Base-by-base conservation (phyloP, 92 coral and sea anemone genomes). In the Palythoa caribaeorum region DNA sequence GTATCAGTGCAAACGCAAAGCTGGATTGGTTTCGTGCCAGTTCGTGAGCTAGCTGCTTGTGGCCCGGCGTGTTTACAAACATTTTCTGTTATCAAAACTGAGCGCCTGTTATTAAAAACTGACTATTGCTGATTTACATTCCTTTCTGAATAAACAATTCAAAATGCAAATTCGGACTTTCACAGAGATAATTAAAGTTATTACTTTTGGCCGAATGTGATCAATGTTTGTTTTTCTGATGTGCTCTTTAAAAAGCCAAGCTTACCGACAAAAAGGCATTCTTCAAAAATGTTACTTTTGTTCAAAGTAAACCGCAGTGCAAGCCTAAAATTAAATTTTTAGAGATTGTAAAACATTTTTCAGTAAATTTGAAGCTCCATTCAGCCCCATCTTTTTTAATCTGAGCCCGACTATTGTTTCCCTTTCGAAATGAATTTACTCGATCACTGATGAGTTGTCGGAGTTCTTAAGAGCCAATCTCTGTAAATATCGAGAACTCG, bases 21-120 rank as follows among this genome's bases (percentile, higher is more conserved):
- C 15, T 6, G 36, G 21, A 9, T 17, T 63, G 19, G 39, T 70
- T 70, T 9, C 38, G 37, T 35, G 75, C 16, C 17, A 13, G 13
- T 52, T 39, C 68, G n/a, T 77, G 83, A 55, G 47, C 35, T 14
- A 12, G 83, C 35, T 50, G 35, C 59, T 11, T 77, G 83, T 35
- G 20, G n/a, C 14, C 10, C 12, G 1, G 11, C 1, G 36, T 77
- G 83, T 55, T 77, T 54, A 77, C 50, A 77, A 77, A 77, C 83
- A 73, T 73, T 73, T 40, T 10, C 52, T 73, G 54, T 7, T 15
- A 1, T 73, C 17, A 53, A 77, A 51, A 77, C 11, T 54, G 21
- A 28, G 68, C 5, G 79, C 66, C 68, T 17, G 62, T 77, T 47
- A 53, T 54, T 35, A 77, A 48, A 52, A 8, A 21, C 62, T 3